Base-by-base conservation (phyloP, 2,113 vertebrate species). In the Sorex araneus region DNA sequence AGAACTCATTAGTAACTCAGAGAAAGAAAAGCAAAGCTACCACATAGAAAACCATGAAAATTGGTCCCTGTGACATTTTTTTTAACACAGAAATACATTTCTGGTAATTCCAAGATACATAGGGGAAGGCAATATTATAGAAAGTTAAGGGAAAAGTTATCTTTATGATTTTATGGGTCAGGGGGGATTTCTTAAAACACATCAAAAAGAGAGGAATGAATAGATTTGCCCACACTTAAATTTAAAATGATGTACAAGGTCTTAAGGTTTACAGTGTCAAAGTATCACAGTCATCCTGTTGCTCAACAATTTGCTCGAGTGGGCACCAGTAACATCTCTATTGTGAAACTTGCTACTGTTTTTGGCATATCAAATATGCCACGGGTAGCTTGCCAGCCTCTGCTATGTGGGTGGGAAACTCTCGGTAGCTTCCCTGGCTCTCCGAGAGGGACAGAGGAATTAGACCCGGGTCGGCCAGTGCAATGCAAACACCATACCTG, bases 1-100 rank as follows among this genome's bases (percentile, higher is more conserved):
- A 21, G 18, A 60, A 21, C 19, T 60, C 57, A 60, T 60, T 60
- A 60, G 70, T n/a, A 80, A 84, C 54, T 21, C 21, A 77, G 57
- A 47, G 88, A 74, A 57, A 54, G 16, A 16, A 87, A 84, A 84
- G 16, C 79, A 70, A 87, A 93, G 25, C 8, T 63, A 81, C 64
- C 15, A 71, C 0, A 19, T 1, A 74, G 8, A 78, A 94, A 70
- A 85, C 11, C 32, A 75, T 75, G 25, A 92, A 88, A 36, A 82
- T 3, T 74, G 32, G 47, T 40, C 82, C 66, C 47, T 70, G 15
- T 28, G 57, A 16, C 57, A 60, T 60, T 40, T 40, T 40, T 60
- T 60, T 60, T 60, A 23, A 60, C 21, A 74, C 9, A 50, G 30
- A 76, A 80, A 64, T 36, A 64, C 90, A 84, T 47, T 75, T 12